Percentiles rank a stretch among this genome's conserved stretches.
These are phyloP conservation scores for Vanacampus margaritifer DNA, from an alignment of 2,113 vertebrate species.

Conservation along the genomic window DNA sequence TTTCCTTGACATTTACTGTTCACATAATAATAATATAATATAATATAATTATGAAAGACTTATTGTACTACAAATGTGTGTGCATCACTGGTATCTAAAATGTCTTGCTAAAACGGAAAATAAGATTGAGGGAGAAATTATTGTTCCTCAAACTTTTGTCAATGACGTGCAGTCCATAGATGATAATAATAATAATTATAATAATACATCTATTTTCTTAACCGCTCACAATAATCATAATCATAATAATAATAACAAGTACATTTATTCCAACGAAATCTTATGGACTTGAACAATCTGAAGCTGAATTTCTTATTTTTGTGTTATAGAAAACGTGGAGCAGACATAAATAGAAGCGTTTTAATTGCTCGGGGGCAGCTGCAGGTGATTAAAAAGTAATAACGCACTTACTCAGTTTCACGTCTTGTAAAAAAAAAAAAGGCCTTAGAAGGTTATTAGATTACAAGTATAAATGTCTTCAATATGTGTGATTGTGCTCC, in stretches of 20 bases:
- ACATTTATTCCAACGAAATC: not conserved
- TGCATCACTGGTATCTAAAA: not conserved
- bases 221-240: not conserved
- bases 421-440: not conserved
- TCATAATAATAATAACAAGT: not conserved
- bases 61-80: too few species aligned
- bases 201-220: not conserved
- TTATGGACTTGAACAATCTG: not conserved
- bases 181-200: too few species aligned
- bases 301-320: not conserved
- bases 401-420: not conserved
- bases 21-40: too few species aligned
- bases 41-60: too few species aligned
- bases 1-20: too few species aligned
- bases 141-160: not conserved
- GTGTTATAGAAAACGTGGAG: too few species aligned
- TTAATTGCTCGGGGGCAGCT: constrained; percentile 4
- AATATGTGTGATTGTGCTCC: not conserved
- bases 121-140: not conserved
- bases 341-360: not conserved
- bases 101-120: not conserved
- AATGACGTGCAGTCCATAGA: not conserved
- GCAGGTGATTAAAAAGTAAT: constrained; percentile 11
- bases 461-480: constrained; percentile 10
- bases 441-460: not conserved